Evolutionary conservation across 35 echinoderm and acorn worm species (phyloP).

Genomic region (Ophioderma brevispina): DNA sequence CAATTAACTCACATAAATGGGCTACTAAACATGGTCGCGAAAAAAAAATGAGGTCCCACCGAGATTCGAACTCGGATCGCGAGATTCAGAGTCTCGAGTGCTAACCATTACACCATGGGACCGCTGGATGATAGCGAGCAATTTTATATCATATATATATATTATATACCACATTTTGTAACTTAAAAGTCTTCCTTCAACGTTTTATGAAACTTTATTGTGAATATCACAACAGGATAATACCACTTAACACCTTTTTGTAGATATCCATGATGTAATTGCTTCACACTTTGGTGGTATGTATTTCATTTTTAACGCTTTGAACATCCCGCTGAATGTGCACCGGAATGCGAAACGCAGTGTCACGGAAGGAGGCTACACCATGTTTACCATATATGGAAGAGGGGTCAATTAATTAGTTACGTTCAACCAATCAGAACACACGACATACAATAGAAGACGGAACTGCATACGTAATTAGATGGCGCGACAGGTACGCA

Average conservation of each 20-base stretch:
- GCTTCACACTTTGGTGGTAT: no score
- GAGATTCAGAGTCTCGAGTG: constrained; percentile 97
- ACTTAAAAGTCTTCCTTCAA: not conserved
- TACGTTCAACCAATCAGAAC: not conserved
- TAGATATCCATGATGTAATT: no score
- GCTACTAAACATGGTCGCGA: constrained; percentile 7
- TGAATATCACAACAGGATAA: not conserved
- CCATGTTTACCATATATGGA: not conserved
- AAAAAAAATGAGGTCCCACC: constrained; percentile 80
- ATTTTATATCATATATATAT: constrained; percentile 7
- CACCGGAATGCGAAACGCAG: constrained; percentile 1
- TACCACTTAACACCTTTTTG: not conserved
- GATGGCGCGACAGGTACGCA: constrained; percentile 6
- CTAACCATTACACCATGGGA: constrained; percentile 96
- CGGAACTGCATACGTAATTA: not conserved
- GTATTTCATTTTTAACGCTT: not conserved
- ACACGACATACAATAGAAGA: not conserved
- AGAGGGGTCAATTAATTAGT: not conserved
- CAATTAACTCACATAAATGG: no score
- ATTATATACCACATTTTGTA: not conserved
- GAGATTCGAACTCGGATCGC: constrained; percentile 98
- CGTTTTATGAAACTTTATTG: not conserved
- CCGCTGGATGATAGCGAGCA: not conserved
- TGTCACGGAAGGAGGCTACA: not conserved
- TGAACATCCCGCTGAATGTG: not conserved